Percentiles rank a stretch among this genome's conserved stretches.
These are phyloP conservation scores for Petrosia ficiformis DNA, from an alignment of 37 sponge, comb jelly and placozoan species.

Conservation along the genomic window DNA sequence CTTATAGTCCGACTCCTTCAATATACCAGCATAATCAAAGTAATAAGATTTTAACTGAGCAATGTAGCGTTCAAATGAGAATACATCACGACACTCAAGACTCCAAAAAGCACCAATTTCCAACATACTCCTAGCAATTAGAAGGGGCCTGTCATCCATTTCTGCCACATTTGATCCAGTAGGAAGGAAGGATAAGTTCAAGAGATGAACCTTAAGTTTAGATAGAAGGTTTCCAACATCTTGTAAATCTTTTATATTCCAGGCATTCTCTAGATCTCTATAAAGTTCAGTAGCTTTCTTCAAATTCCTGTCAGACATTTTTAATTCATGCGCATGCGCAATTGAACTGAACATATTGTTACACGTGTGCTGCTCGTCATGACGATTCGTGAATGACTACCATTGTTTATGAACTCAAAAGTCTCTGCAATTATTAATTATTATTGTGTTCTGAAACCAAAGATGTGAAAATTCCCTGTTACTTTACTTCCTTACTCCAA, in stretches of 20 bases:
- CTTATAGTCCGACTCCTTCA: conserved; percentile 78
- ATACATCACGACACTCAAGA: conserved; percentile 78
- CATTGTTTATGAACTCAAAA: too few relatives aligned
- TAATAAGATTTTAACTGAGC: conserved; percentile 94
- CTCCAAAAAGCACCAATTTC: conserved; percentile 97
- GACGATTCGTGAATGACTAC: too few relatives aligned
- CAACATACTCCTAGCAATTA: conserved; percentile 80
- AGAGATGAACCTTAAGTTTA: conserved; percentile 51
- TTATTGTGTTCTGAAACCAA: too few relatives aligned
- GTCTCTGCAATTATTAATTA: too few relatives aligned
- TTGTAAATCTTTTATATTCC: conserved; percentile 46
- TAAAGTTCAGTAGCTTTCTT: conserved; percentile 48
- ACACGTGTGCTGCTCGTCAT: too few relatives aligned
- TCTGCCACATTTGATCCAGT: conserved; percentile 20
- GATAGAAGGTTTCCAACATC: conserved; percentile 36
- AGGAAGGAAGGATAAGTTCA: conserved; percentile 66
- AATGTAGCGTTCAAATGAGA: conserved; percentile 91
- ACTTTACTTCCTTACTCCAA: too few relatives aligned
- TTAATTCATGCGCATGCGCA: neutral
- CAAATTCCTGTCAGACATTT: neutral
- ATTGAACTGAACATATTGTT: neutral
- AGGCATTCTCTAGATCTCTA: conserved; percentile 60
- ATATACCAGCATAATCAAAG: conserved; percentile 65
- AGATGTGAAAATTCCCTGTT: too few relatives aligned
- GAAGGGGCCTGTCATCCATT: conserved; percentile 38